Conservation (phyloP, 2,888 invertebrate genomes). For the Galerucella pusilla region DNA sequence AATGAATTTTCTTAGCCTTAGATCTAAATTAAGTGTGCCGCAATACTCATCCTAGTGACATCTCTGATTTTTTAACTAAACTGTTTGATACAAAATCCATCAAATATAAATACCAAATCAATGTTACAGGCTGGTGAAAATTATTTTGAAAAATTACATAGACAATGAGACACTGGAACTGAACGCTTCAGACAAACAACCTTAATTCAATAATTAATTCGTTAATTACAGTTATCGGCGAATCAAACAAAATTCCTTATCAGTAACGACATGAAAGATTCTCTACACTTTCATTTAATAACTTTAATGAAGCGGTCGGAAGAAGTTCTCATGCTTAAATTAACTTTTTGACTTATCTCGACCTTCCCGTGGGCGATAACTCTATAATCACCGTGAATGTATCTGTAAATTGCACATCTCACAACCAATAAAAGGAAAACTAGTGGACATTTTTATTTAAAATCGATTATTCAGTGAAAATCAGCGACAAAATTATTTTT, state of each 20-base stretch:
- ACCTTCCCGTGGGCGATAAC: constrained; percentile 40
- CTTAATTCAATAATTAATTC: background rate
- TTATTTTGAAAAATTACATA: too few species aligned
- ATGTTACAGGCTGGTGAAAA: too few species aligned
- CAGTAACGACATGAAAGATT: background rate
- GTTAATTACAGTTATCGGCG: background rate
- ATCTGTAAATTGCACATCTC: constrained; percentile 12
- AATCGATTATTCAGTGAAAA: too few species aligned
- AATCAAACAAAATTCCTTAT: constrained; percentile 5
- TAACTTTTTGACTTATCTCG: constrained; percentile 40
- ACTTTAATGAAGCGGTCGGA: constrained; percentile 7
- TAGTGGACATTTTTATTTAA: background rate
- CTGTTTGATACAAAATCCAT: too few species aligned
- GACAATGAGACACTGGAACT: too few species aligned
- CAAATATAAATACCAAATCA: too few species aligned
- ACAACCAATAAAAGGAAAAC: constrained; percentile 21
- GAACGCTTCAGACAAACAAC: background rate
- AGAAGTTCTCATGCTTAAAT: constrained; percentile 43
- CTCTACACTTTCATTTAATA: constrained; percentile 20
- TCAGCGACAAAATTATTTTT: too few species aligned
- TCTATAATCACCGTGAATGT: constrained; percentile 29
- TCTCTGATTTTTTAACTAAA: too few species aligned
- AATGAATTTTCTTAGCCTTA: too few species aligned
- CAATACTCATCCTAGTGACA: too few species aligned
- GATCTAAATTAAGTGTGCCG: too few species aligned